Evolutionary conservation across 2,888 invertebrate species (phyloP), one percentile per base, ranked within the genome.

Genomic region (Mechanitis messenoides): DNA sequence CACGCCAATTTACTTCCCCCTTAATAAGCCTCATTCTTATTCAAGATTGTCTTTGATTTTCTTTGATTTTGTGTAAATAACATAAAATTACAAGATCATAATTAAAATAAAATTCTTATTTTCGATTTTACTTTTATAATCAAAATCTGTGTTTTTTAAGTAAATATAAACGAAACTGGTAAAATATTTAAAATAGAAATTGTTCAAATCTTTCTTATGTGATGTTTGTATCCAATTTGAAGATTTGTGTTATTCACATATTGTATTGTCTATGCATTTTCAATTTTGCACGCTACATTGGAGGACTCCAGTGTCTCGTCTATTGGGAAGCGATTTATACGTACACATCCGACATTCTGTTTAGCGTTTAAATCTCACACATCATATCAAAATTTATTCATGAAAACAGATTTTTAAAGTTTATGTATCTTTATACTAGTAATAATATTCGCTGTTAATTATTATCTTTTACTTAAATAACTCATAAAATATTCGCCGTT

Each of bases 201-300:
- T n/a, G 31, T 31, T 2, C 31, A 50, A 50, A 50, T 50, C 50
- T 31, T 31, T 9, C 50, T 31, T 31, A 31, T 31, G 28, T 11
- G 3, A 31, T 28, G 38, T 20, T 5, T 56, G 20, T 35, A 5
- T 11, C 50, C 28, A 35, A 38, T 38, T 28, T 11, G 53, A 31
- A 53, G 20, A 59, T 54, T 59, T 53, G 33, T 45, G 59, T 59
- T 54, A 45, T 59, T 54, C 53, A 38, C 31, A 35, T 38, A 60
- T 55, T 12, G 28, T 38, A 33, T 55, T 55, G 47, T 53, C 35
- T 53, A 62, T 46, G 56, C 53, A 59, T 56, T 62, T 53, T 59
- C 45, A 50, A 62, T 59, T 59, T 56, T 35, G 53, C 50, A 53
- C 55, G 59, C 55, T 60, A 60, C 38, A 33, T 47, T 42, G 35